Percentiles rank a stretch among this genome's conserved stretches.
Evolutionary conservation across 2,113 vertebrate genomes (phyloP).

Genomic region (Pionites leucogaster): DNA sequence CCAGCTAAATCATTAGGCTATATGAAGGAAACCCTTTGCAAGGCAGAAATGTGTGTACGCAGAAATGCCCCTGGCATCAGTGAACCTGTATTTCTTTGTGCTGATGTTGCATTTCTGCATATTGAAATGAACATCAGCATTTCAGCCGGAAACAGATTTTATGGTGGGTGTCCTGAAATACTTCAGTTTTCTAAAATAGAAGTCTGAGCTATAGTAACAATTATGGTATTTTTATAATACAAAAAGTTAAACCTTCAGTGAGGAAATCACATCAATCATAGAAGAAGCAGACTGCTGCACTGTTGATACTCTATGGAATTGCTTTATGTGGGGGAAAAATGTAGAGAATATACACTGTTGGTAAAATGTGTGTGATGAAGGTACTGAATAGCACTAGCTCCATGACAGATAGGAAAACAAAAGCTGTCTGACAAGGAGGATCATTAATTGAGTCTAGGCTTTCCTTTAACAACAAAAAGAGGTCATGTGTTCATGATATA

Average conservation of each 20-base stretch:
- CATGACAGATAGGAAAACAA: neutral
- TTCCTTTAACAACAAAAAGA: neutral
- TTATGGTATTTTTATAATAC: neutral
- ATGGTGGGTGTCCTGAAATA: neutral
- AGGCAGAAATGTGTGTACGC: neutral
- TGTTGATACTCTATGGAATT: neutral
- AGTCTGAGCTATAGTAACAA: neutral
- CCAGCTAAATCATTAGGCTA: neutral
- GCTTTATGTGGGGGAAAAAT: neutral
- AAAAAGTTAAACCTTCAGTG: neutral
- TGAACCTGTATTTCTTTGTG: neutral
- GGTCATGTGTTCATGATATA: neutral
- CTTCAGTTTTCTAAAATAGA: neutral
- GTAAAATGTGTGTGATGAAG: neutral
- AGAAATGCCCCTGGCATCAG: neutral
- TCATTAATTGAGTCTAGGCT: neutral
- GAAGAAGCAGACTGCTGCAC: neutral
- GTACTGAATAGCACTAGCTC: neutral
- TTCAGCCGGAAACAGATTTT: neutral
- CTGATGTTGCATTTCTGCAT: neutral
- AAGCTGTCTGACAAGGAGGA: neutral
- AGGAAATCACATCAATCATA: neutral
- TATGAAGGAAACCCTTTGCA: neutral
- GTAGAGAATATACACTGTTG: neutral
- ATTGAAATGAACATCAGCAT: neutral